Conservation (phyloP, 2,113 vertebrate species). For the Nycticorax nycticorax region DNA sequence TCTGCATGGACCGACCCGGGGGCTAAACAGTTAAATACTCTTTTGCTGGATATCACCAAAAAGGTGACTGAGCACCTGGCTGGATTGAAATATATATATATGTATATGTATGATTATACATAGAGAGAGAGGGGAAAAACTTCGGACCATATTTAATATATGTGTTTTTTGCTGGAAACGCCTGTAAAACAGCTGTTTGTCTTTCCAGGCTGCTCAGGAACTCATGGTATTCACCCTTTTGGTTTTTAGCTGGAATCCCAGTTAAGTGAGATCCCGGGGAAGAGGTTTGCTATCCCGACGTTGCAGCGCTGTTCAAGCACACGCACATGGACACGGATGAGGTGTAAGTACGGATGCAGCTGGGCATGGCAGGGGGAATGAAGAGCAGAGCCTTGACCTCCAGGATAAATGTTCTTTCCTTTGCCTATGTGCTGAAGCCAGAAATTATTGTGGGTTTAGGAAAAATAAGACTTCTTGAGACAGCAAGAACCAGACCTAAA, state of each 20-base stretch:
- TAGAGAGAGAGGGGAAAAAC: not conserved
- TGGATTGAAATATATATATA: not conserved
- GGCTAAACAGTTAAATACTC: rapidly evolving
- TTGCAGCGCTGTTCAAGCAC: not conserved
- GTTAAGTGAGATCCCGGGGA: not conserved
- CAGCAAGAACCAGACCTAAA: not conserved
- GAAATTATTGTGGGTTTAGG: not conserved
- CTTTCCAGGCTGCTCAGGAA: not conserved
- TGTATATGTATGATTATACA: no score
- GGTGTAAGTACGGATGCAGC: not conserved
- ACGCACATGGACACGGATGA: rapidly evolving
- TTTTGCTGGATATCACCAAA: not conserved
- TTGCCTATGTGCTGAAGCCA: not conserved
- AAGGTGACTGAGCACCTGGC: not conserved
- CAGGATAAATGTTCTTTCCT: not conserved
- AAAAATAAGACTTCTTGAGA: not conserved
- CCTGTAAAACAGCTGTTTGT: no score
- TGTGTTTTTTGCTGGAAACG: rapidly evolving
- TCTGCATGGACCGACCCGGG: not conserved
- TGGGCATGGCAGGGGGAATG: not conserved
- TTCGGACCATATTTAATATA: not conserved
- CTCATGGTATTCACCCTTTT: not conserved
- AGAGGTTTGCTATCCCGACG: rapidly evolving
- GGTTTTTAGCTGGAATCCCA: not conserved
- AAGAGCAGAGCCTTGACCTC: not conserved